These are phyloP conservation scores for Poecilia picta DNA, from an alignment of 2,797 vertebrate genomes.

Conservation along the genomic window DNA sequence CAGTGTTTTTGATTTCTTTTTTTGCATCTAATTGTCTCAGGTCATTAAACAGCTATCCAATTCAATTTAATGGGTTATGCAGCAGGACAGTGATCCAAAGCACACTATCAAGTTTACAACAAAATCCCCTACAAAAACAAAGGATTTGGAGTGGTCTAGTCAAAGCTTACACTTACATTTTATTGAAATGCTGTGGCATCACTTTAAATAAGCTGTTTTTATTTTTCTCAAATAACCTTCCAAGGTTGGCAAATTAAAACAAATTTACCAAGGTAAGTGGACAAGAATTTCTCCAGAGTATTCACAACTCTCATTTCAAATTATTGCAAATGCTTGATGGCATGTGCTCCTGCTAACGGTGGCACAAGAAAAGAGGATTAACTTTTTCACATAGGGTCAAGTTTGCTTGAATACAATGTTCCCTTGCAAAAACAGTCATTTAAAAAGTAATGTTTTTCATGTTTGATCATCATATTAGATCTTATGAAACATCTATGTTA, in stretches of 20 bases:
- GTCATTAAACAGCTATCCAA: neutral
- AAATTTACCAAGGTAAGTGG: neutral
- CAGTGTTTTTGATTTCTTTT: neutral
- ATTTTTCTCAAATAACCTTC: neutral
- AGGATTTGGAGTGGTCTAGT: neutral
- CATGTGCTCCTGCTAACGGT: neutral
- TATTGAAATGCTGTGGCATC: neutral
- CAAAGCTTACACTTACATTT: neutral
- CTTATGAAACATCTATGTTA: neutral
- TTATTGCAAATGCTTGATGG: neutral
- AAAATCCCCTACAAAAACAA: neutral
- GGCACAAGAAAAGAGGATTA: neutral
- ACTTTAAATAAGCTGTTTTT: neutral
- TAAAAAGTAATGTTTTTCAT: neutral
- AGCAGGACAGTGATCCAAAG: neutral
- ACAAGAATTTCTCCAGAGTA: neutral
- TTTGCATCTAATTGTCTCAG: neutral
- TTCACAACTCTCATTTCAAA: neutral
- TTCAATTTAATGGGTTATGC: neutral
- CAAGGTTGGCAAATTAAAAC: neutral
- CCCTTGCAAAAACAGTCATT: neutral
- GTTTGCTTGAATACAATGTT: neutral
- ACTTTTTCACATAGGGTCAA: constrained; percentile 1
- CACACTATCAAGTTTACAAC: neutral
- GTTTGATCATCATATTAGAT: neutral